Evolutionary conservation across 2,888 invertebrate species (phyloP).

Genomic region (Scrobipalpa atriplicella): DNA sequence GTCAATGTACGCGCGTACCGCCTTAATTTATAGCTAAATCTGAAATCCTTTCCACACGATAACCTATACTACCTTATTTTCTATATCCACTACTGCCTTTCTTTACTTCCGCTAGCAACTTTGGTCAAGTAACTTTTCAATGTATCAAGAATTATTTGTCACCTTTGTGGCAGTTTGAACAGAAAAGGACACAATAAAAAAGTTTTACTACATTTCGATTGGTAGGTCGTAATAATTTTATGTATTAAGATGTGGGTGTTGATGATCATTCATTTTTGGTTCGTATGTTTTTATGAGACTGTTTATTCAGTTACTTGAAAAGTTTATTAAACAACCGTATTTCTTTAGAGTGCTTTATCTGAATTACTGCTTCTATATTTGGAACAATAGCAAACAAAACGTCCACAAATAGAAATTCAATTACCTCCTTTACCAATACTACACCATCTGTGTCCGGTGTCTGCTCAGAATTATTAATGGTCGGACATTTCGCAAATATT

Average conservation of each 20-base stretch:
- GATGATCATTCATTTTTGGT: conserved; percentile 14
- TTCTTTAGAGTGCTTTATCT: neutral
- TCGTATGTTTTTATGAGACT: conserved; percentile 8
- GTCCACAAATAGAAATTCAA: neutral
- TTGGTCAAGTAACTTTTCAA: neutral
- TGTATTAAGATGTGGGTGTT: conserved; percentile 15
- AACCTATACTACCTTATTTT: conserved; percentile 21
- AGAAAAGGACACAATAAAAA: conserved; percentile 29
- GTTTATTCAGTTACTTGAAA: neutral
- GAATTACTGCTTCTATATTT: conserved; percentile 14
- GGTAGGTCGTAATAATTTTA: conserved; percentile 18
- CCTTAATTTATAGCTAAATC: conserved; percentile 36
- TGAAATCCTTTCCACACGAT: conserved; percentile 22
- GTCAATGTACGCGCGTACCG: conserved; percentile 42
- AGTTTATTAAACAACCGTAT: conserved; percentile 2
- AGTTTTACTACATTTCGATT: conserved; percentile 36
- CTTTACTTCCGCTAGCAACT: neutral
- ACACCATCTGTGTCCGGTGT: conserved; percentile 12
- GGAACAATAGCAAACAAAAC: conserved; percentile 18
- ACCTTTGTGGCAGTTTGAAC: conserved; percentile 11
- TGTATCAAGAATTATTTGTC: neutral
- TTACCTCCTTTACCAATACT: conserved; percentile 13
- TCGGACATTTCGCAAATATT: conserved; percentile 4
- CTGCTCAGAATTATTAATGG: conserved; percentile 13
- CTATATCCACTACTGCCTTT: neutral